Base-by-base conservation (phyloP, 2,113 vertebrate species). In the Brachyistius frenatus region DNA sequence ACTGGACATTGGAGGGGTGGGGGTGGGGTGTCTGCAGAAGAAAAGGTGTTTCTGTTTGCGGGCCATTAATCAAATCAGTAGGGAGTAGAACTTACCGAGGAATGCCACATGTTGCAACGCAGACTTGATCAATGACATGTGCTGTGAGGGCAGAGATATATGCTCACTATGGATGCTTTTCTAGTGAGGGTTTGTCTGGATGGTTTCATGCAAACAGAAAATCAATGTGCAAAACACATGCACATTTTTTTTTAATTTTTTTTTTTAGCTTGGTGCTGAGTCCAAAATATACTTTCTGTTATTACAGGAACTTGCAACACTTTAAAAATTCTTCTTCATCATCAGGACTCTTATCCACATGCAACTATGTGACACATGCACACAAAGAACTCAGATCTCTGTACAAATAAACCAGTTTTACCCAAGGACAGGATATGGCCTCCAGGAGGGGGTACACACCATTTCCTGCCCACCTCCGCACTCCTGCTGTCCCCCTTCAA, bases 391-490 rank as follows among this genome's bases (percentile, higher is more conserved):
- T 67, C 82, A 67, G 37, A 73, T 88, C 82, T 79, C 81, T 63
- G 83, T 41, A 89, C 85, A 93, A 92, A 91, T 88, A 86, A 89
- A 86, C 44, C 39, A 41, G 69, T 81, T 86, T 50, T 68, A 81
- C 69, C 77, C 84, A 89, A 84, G 83, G 86, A 88, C 92, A 94
- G 92, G 92, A 93, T 86, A 80, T 69, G 68, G 86, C 63, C 90
- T 87, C 64, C 31, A 61, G 80, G 78, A 89, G 90, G 88, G 88
- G 88, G 84, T 88, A 85, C 86, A 86, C 35, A 63, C 84, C 70
- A 75, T 92, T 91, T 93, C 92, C 92, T 92, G 90, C 63, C 84
- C 81, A 87, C 85, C 85, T 83, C 85, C 41, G 55, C 80, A 81
- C 73, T 87, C 85, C 85, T 81, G 89, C 85, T 85, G 86, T 84